These are phyloP conservation scores for Meiosimyza platycephala DNA, from an alignment of 2,888 invertebrate genomes.

Conservation along the genomic window DNA sequence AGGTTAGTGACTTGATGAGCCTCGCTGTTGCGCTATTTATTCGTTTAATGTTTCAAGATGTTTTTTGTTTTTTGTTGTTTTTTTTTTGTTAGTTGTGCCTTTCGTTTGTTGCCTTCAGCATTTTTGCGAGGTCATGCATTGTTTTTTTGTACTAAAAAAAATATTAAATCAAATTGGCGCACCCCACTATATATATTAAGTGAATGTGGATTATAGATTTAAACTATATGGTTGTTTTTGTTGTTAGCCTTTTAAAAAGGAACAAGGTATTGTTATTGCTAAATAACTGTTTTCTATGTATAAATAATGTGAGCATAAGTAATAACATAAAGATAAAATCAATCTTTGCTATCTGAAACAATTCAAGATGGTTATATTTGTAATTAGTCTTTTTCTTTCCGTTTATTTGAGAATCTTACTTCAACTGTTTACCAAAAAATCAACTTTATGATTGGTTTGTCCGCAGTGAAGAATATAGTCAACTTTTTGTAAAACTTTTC, in stretches of 20 bases:
- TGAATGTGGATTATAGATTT: background rate
- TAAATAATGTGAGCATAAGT: no score
- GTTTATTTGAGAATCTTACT: no score
- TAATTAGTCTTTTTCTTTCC: no score
- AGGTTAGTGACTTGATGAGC: background rate
- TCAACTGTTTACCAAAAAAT: no score
- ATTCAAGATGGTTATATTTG: no score
- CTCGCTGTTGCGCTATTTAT: background rate
- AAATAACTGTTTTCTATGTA: no score
- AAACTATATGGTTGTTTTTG: background rate
- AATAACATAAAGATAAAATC: no score
- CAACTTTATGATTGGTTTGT: no score
- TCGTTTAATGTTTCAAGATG: conserved; percentile 4
- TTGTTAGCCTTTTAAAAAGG: background rate
- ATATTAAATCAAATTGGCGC: conserved; percentile 14
- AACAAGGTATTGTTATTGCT: no score
- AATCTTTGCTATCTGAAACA: no score
- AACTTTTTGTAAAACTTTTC: no score
- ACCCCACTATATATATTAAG: background rate
- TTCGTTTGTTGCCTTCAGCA: conserved; percentile 19
- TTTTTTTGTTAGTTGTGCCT: background rate
- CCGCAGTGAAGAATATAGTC: no score
- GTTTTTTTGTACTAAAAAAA: background rate
- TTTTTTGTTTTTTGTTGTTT: background rate
- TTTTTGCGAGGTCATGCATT: conserved; percentile 27